Evolutionary conservation across 2,888 invertebrate genomes (phyloP).

Genomic region (Athripsodes cinereus): DNA sequence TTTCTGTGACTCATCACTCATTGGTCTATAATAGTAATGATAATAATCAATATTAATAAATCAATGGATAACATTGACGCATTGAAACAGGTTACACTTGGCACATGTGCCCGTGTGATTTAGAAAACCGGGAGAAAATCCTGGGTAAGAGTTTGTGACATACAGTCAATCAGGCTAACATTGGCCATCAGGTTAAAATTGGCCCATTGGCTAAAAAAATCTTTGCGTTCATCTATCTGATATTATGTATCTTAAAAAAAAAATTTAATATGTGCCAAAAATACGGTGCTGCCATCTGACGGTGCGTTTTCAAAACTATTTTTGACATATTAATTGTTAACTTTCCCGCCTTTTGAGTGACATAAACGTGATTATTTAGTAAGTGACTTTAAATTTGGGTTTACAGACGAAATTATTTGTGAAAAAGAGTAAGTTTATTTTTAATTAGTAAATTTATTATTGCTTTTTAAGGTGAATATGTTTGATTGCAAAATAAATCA

Average conservation of each 20-base stretch:
- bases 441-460: neutral
- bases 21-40: too few relatives aligned
- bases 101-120: too few relatives aligned
- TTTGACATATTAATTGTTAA: neutral
- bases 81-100: too few relatives aligned
- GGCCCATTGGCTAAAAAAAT: neutral
- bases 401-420: neutral
- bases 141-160: too few relatives aligned
- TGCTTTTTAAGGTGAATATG: neutral
- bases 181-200: too few relatives aligned
- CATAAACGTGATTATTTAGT: too few relatives aligned
- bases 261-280: neutral
- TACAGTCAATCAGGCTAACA: neutral
- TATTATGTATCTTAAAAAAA: neutral
- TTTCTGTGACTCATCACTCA: too few relatives aligned
- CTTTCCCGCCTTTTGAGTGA: neutral
- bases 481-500: neutral
- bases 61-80: too few relatives aligned
- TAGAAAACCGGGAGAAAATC: too few relatives aligned
- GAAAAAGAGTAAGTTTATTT: neutral
- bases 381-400: neutral
- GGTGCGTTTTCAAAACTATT: neutral
- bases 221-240: neutral
- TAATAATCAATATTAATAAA: too few relatives aligned
- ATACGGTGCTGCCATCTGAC: neutral